Conservation (phyloP, 2,888 invertebrate genomes). For the Andrena chrysosceles region DNA sequence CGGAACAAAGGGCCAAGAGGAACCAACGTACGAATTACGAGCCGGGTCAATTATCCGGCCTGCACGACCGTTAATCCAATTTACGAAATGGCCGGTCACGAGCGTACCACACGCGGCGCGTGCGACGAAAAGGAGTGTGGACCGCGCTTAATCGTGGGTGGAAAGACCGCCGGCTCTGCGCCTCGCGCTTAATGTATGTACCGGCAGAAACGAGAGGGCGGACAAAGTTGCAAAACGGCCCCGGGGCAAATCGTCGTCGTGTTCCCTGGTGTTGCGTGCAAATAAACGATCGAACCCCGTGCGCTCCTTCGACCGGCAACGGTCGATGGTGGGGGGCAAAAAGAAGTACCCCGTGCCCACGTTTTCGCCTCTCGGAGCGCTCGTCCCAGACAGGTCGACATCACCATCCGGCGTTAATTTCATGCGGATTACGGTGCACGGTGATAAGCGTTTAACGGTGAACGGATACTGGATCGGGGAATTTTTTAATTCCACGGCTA, state of each 20-base stretch:
- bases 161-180: slow-evolving; percentile 37
- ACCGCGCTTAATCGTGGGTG: slow-evolving; percentile 59
- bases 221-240: slow-evolving; percentile 32
- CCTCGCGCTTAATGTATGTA: slow-evolving; percentile 14
- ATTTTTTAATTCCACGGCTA: slow-evolving; percentile 25
- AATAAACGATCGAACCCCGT: slow-evolving; percentile 16
- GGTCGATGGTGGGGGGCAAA: neutral
- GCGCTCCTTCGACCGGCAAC: neutral
- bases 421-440: neutral
- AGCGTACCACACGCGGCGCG: slow-evolving; percentile 63
- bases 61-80: slow-evolving; percentile 67
- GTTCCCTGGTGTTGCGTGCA: slow-evolving; percentile 32
- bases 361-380: neutral
- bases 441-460: slow-evolving; percentile 25
- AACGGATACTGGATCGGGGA: neutral
- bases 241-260: slow-evolving; percentile 13
- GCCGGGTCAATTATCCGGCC: slow-evolving; percentile 61
- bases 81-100: slow-evolving; percentile 65
- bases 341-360: neutral
- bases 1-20: slow-evolving; percentile 46
- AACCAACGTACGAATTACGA: slow-evolving; percentile 60
- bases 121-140: slow-evolving; percentile 61
- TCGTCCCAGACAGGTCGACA: slow-evolving; percentile 1
- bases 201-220: slow-evolving; percentile 29
- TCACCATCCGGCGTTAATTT: slow-evolving; percentile 24